These are phyloP conservation scores for Condylura cristata DNA, from an alignment of 2,113 vertebrate genomes.

Conservation along the genomic window DNA sequence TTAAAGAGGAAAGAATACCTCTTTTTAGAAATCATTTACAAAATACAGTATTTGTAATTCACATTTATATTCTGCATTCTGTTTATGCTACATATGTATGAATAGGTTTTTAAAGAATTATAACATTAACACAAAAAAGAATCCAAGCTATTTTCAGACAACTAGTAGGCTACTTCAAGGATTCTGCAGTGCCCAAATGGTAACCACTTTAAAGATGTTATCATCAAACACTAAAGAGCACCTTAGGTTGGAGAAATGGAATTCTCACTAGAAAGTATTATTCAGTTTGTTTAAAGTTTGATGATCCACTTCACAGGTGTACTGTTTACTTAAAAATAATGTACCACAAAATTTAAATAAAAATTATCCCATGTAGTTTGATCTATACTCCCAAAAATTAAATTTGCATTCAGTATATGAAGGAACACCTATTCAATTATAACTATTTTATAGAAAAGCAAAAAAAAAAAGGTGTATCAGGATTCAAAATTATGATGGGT, in stretches of 20 bases:
- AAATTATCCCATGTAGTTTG: neutral
- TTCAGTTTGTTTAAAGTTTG: neutral
- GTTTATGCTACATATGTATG: neutral
- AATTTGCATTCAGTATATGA: neutral
- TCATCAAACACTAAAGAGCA: neutral
- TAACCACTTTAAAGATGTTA: neutral
- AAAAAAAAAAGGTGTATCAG: neutral
- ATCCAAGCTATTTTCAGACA: neutral
- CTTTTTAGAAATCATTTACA: neutral
- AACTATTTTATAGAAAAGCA: neutral
- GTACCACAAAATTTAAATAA: neutral
- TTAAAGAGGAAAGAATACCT: neutral
- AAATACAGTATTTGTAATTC: neutral
- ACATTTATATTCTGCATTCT: neutral
- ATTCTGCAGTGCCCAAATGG: neutral
- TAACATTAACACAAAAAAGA: constrained; percentile 13
- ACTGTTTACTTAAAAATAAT: neutral
- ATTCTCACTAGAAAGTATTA: neutral
- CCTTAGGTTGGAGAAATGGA: accelerated
- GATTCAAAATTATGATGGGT: neutral
- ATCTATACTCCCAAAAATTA: neutral
- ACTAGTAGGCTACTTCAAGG: neutral
- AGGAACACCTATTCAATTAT: neutral
- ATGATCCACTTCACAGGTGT: neutral
- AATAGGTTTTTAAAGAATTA: neutral